Conservation (phyloP, 2,888 invertebrate genomes). For the Eupithecia exiguata region DNA sequence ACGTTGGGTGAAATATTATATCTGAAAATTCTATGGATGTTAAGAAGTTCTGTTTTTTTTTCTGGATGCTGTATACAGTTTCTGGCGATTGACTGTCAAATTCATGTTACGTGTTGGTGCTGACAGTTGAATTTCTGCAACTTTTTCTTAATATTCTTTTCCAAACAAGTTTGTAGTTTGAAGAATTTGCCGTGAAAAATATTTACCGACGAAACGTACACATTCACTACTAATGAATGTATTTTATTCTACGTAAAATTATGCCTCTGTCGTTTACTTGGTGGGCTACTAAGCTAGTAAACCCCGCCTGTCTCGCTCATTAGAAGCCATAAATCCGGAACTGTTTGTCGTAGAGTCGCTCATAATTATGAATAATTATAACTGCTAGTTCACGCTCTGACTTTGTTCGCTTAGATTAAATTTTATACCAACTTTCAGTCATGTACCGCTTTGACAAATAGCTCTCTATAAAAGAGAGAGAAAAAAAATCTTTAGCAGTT, state of each 20-base stretch:
- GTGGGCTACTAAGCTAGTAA: slow-evolving; percentile 44
- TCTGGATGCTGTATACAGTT: not conserved
- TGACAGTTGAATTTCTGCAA: not conserved
- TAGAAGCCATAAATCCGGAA: slow-evolving; percentile 68
- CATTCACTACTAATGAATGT: slow-evolving; percentile 16
- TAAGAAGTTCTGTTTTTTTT: not conserved
- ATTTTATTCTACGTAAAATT: slow-evolving; percentile 29
- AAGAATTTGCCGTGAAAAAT: not conserved
- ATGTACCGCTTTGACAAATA: not conserved
- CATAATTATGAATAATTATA: slow-evolving; percentile 74
- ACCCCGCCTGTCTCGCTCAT: slow-evolving; percentile 54
- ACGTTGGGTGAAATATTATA: not conserved
- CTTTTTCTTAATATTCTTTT: not conserved
- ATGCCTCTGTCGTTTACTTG: slow-evolving; percentile 38
- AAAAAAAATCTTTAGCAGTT: not conserved
- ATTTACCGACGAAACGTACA: not conserved
- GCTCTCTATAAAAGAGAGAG: no score
- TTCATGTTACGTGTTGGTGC: not conserved
- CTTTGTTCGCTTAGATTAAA: not conserved
- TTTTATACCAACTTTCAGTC: not conserved
- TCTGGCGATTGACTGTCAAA: not conserved
- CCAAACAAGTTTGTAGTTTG: not conserved
- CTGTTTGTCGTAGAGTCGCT: slow-evolving; percentile 70
- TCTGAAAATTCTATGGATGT: not conserved
- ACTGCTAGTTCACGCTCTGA: not conserved